Evolutionary conservation across 2,113 vertebrate species (phyloP).

Genomic region (Strix aluco): DNA sequence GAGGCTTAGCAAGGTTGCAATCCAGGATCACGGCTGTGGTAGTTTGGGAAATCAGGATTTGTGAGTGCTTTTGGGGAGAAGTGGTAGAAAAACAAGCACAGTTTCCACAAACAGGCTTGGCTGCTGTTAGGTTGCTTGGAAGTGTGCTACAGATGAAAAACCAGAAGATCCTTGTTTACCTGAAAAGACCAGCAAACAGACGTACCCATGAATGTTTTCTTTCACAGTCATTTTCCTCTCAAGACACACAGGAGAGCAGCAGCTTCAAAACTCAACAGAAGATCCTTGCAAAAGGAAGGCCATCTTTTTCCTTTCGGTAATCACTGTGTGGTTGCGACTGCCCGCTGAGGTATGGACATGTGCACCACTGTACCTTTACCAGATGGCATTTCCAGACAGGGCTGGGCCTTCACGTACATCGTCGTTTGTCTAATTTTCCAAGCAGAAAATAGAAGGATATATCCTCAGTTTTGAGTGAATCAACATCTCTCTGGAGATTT

Average conservation of each 20-base stretch:
- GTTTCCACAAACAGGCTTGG: background rate
- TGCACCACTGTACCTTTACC: background rate
- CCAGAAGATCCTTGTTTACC: background rate
- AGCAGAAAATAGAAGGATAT: background rate
- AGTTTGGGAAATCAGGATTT: constrained; percentile 1
- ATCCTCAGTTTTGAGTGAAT: background rate
- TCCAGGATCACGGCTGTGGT: background rate
- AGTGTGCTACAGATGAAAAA: background rate
- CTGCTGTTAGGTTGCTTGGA: background rate
- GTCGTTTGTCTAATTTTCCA: background rate
- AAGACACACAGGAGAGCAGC: background rate
- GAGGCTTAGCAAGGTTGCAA: background rate
- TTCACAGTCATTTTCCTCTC: background rate
- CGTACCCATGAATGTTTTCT: background rate
- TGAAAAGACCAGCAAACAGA: background rate
- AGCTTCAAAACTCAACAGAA: background rate
- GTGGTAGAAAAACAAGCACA: background rate
- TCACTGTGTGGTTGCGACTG: background rate
- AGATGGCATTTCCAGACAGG: constrained; percentile 19
- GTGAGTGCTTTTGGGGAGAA: background rate
- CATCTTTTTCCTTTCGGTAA: background rate
- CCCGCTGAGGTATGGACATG: background rate
- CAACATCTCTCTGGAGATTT: background rate
- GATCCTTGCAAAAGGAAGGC: background rate
- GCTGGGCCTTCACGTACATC: background rate